Evolutionary conservation across 1,140 invertebrate species (phyloP), one percentile per base, ranked within the genome.

Genomic region (Drosophila nebulosa): DNA sequence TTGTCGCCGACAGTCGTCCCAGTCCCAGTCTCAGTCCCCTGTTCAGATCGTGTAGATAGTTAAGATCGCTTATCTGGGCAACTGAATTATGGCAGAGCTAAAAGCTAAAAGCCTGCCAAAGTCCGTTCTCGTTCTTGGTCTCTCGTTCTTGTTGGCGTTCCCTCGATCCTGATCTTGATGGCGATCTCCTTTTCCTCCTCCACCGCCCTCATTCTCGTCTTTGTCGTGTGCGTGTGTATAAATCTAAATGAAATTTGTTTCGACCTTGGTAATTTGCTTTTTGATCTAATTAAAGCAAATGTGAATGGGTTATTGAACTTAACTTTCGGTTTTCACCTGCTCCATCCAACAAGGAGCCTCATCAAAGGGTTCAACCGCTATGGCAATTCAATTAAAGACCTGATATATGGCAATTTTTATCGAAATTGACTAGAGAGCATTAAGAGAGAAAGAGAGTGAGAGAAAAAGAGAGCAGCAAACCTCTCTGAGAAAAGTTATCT

Each of bases 11-110:
- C 80, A 63, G 42, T 58, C 21, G 51, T 42, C 39, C 16, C 14
- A 18, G 39, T 39, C n/a, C 14, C 36, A 42, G 6, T 9, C 39
- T n/a, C 39, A 46, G 18, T 32, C 64, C 35, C 46, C 77, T 79
- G 77, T 76, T 69, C 81, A 74, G 80, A 85, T 85, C 80, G 80
- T 85, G 80, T 85, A 85, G 80, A 85, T 85, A 85, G 80, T 85
- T 85, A 86, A 85, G 80, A 85, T 85, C 80, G 73, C 81, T 85
- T 85, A 85, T 85, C 80, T 73, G 26, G 39, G 39, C 39, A 46
- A 35, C 78, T 85, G 81, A 85, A 80, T 85, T 85, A 85, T 85
- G 80, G 80, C 81, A 77, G 77, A 85, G 80, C 69, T 85, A 85
- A 85, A 85, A 85, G 80, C 80, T 46, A 46, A 46, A 46, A 46